phyloP scores from a whole-genome alignment of 1,140 invertebrate genomes.

The Cotesia vestalis region DNA sequence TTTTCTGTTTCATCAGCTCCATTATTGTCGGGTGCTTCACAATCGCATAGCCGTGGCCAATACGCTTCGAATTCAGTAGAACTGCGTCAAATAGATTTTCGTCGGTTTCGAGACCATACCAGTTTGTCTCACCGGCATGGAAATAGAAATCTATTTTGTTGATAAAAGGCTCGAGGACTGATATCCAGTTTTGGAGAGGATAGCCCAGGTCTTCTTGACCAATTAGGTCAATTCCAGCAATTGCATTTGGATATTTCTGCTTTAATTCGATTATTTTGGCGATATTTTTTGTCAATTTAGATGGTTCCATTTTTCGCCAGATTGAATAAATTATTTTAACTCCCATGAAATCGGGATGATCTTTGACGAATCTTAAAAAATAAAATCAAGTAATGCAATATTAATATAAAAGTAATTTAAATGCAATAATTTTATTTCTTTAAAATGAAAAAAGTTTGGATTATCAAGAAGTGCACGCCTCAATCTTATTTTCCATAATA shows the following conservation, averaged over 20 bases:
- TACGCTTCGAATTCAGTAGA: conserved; percentile 75
- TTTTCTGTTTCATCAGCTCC: conserved; percentile 68
- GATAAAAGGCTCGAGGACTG: conserved; percentile 59
- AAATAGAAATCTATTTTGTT: conserved; percentile 75
- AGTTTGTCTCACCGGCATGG: conserved; percentile 85
- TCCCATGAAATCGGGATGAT: conserved; percentile 76
- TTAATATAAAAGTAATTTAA: conserved; percentile 1
- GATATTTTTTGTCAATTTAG: conserved; percentile 64
- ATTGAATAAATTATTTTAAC: conserved; percentile 78
- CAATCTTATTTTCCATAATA: no score
- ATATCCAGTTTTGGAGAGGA: conserved; percentile 58
- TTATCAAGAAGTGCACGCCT: no score
- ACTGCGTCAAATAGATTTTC: conserved; percentile 84
- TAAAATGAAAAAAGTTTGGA: no score
- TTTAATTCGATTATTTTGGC: conserved; percentile 59
- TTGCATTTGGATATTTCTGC: conserved; percentile 66
- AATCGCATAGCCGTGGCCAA: conserved; percentile 72
- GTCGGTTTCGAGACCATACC: conserved; percentile 72
- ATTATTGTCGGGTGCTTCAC: conserved; percentile 78
- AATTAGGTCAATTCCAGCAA: conserved; percentile 74
- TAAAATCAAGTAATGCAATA: not conserved
- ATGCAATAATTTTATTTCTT: no score
- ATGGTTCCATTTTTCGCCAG: conserved; percentile 49
- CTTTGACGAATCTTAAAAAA: conserved; percentile 64
- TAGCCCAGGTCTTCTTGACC: conserved; percentile 69